Evolutionary conservation across 2,888 invertebrate genomes (phyloP), one percentile per base, ranked within the genome.

Genomic region (Leptarthrus brevirostris): DNA sequence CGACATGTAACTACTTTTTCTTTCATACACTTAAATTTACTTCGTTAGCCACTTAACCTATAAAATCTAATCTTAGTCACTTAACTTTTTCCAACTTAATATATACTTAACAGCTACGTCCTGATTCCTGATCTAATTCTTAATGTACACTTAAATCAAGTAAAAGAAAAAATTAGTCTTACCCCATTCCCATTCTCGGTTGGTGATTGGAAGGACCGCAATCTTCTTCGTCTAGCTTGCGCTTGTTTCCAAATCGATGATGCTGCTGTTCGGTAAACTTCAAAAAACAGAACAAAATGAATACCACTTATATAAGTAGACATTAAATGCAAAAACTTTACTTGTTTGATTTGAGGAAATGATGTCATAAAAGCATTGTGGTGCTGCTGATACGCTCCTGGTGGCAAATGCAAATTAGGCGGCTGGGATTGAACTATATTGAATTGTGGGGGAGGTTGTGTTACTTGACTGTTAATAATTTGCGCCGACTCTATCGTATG

Each of bases 111-210:
- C n/a, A 36, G 0, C 12, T 18, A 58, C n/a, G 16, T 36, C 58
- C 36, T 58, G 36, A 18, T 34, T 36, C 58, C 16, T 58, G 18
- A 58, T 36, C 58, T 58, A 18, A 26, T 58, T 16, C 20, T 58
- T 3, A 34, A 40, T 30, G 3, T 58, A 58, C 36, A 20, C 8
- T 18, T 36, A 34, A 34, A 30, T 34, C 30, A 66, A 26, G 6
- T 47, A 18, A 52, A n/a, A 53, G 14, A 49, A 56, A 73, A 53
- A 12, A 36, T 14, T 30, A 30, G 34, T 56, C 78, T 78, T 75
- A 78, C 77, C 78, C 78, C 77, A 78, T 77, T 75, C 78, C 78
- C 69, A 77, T 75, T 71, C 77, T 72, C 26, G 77, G 76, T 24
- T 72, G 77, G 44, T 76, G 53, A 74, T 69, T 75, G 2, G 73